Percentiles rank a stretch among this genome's conserved stretches.
Evolutionary conservation across 2,888 invertebrate genomes (phyloP).

Genomic region (Nebria salina): DNA sequence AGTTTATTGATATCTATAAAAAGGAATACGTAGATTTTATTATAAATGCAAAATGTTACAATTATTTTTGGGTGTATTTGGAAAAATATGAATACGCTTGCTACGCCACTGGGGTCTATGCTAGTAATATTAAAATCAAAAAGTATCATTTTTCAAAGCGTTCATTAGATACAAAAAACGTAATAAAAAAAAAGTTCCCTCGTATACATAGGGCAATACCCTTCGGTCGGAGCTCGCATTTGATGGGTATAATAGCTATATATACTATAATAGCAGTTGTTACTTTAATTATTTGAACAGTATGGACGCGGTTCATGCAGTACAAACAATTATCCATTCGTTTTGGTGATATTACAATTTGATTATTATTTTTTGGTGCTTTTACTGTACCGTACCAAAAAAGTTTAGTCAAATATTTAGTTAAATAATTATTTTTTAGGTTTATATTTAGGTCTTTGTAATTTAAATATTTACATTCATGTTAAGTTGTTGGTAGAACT

Average conservation of each 20-base stretch:
- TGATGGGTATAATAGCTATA: background rate
- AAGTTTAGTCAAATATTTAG: background rate
- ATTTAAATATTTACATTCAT: background rate
- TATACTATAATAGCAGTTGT: background rate
- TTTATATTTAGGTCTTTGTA: background rate
- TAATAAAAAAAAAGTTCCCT: background rate
- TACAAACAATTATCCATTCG: background rate
- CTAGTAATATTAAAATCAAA: background rate
- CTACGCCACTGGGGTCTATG: background rate
- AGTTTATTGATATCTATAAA: no score
- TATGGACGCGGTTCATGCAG: background rate
- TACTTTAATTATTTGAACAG: constrained; percentile 1
- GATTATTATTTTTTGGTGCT: background rate
- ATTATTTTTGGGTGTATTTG: no score
- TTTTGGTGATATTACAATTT: background rate
- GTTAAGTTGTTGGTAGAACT: background rate
- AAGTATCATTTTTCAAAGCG: background rate
- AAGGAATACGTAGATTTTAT: no score
- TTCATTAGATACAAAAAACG: background rate
- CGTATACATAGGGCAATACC: background rate
- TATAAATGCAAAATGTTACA: no score
- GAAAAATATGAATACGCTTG: background rate
- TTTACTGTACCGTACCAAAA: background rate
- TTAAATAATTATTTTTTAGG: background rate
- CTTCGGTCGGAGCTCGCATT: background rate